A percentile compares a stretch with the other conserved stretches of the same genome.
phyloP scores from a whole-genome alignment of 2,888 invertebrate species.

The Spisula solida region DNA sequence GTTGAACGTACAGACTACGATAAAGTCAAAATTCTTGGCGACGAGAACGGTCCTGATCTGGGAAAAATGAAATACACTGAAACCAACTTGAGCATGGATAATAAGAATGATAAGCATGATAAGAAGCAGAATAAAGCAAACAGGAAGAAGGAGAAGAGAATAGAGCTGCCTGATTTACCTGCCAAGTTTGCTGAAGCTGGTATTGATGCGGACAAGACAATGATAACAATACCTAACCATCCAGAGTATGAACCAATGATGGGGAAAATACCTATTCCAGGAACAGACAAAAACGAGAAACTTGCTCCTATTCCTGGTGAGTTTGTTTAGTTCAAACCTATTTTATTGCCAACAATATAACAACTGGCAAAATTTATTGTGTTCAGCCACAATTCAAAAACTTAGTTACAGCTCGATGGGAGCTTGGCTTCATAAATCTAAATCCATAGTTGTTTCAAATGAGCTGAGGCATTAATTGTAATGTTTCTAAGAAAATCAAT shows the following conservation, averaged over 20 bases:
- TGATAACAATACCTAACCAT: constrained; percentile 46
- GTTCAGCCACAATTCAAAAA: too few relatives aligned
- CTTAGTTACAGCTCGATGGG: too few relatives aligned
- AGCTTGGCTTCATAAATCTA: too few relatives aligned
- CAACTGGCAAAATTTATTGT: too few relatives aligned
- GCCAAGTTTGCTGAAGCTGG: constrained; percentile 53
- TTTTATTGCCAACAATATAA: too few relatives aligned
- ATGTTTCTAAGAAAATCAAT: too few relatives aligned
- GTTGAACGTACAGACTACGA: constrained; percentile 43
- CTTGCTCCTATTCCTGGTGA: constrained; percentile 58
- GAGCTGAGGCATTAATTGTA: too few relatives aligned
- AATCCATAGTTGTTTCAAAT: too few relatives aligned
- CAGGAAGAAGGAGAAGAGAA: constrained; percentile 50
- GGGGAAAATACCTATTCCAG: constrained; percentile 46
- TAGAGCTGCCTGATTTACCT: constrained; percentile 52
- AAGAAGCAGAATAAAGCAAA: constrained; percentile 37
- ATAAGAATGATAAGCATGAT: constrained; percentile 27
- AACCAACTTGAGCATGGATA: constrained; percentile 26
- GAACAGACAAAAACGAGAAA: constrained; percentile 45
- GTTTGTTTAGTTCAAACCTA: background rate
- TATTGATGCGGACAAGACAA: constrained; percentile 50
- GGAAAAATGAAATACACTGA: constrained; percentile 45
- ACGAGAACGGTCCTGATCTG: constrained; percentile 30
- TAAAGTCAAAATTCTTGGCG: constrained; percentile 37
- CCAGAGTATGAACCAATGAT: constrained; percentile 38